A percentile compares a stretch with the other conserved stretches of the same genome.
Evolutionary conservation across 1,140 invertebrate species (phyloP).

Genomic region (Bombus confusus): DNA sequence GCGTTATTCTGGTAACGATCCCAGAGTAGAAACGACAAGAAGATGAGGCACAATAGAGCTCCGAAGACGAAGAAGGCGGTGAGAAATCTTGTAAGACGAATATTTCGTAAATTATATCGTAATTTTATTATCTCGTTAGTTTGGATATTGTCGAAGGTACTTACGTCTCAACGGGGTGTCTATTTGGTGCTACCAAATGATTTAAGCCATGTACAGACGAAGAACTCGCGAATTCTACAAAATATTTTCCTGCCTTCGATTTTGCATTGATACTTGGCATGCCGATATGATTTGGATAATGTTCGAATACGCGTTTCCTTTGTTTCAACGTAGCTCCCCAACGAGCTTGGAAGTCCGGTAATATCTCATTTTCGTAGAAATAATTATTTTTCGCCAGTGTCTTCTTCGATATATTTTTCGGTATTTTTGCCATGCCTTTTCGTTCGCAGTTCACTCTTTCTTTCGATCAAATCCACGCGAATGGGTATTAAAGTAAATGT

Average conservation of each 20-base stretch:
- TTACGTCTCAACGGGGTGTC: constrained; percentile 65
- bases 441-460: rapidly evolving
- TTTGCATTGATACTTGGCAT: constrained; percentile 59
- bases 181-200: constrained; percentile 63
- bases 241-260: constrained; percentile 51
- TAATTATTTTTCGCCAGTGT: background rate
- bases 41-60: constrained; percentile 47
- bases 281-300: constrained; percentile 26
- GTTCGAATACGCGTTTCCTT: background rate
- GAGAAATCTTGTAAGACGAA: constrained; percentile 46
- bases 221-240: constrained; percentile 61
- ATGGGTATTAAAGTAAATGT: background rate
- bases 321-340: background rate
- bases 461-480: background rate
- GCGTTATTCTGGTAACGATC: constrained; percentile 57
- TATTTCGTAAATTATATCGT: background rate
- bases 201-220: constrained; percentile 68
- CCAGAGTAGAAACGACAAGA: constrained; percentile 61
- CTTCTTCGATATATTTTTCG: background rate
- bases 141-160: background rate
- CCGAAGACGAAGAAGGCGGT: constrained; percentile 33
- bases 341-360: constrained; percentile 26
- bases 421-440: background rate
- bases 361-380: constrained; percentile 38
- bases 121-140: background rate